A percentile compares a stretch with the other conserved stretches of the same genome.
These are phyloP conservation scores for Oostethus manadensis DNA, from an alignment of 2,113 vertebrate genomes.

Conservation along the genomic window DNA sequence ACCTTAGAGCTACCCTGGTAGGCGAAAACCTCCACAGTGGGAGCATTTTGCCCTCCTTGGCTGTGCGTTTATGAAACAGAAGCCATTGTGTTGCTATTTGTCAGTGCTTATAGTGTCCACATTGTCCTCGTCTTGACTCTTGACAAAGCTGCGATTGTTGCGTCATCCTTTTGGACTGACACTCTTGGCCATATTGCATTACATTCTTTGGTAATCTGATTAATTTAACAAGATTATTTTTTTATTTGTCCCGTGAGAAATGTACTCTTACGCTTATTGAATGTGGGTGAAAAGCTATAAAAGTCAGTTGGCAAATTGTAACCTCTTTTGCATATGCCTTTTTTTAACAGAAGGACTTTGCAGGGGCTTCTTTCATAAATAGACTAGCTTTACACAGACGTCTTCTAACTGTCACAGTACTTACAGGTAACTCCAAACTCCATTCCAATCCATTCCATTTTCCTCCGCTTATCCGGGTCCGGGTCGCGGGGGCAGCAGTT, in stretches of 20 bases:
- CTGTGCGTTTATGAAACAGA: slow-evolving; percentile 20
- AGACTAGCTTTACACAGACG: too few species aligned
- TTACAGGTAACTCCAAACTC: too few species aligned
- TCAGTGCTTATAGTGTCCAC: slow-evolving; percentile 39
- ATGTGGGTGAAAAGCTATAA: background rate
- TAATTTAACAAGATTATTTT: slow-evolving; percentile 16
- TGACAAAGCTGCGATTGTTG: slow-evolving; percentile 53
- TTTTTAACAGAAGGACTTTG: too few species aligned
- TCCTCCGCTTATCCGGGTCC: too few species aligned
- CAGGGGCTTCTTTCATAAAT: too few species aligned
- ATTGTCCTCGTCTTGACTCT: slow-evolving; percentile 39
- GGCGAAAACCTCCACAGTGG: too few species aligned
- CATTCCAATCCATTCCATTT: too few species aligned
- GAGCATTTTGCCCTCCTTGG: background rate
- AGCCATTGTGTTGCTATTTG: slow-evolving; percentile 29
- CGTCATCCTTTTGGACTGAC: slow-evolving; percentile 29
- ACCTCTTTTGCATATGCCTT: too few species aligned
- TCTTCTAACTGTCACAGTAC: too few species aligned
- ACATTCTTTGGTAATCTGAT: slow-evolving; percentile 43
- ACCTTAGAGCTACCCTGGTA: too few species aligned
- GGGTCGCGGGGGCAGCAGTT: too few species aligned
- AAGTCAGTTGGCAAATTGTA: too few species aligned
- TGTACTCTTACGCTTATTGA: background rate
- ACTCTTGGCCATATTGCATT: slow-evolving; percentile 29
- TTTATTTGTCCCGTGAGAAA: slow-evolving; percentile 11